These are phyloP conservation scores for Indri indri DNA, from an alignment of 2,113 vertebrate species.

Conservation along the genomic window DNA sequence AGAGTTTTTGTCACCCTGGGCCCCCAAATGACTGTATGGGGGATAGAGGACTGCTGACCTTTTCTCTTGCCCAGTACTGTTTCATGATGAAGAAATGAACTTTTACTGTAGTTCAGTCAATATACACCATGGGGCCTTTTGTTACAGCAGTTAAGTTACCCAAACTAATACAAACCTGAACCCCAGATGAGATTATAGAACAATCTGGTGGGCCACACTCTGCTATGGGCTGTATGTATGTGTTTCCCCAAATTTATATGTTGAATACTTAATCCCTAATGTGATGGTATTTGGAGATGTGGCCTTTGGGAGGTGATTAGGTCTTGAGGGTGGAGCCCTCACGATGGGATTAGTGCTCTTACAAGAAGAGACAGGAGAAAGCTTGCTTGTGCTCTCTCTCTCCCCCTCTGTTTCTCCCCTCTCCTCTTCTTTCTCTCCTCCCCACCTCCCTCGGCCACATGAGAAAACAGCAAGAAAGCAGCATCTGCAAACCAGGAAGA, in stretches of 20 bases:
- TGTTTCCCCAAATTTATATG: neutral
- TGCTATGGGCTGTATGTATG: neutral
- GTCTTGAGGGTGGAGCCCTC: neutral
- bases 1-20: neutral
- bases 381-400: neutral
- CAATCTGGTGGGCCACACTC: neutral
- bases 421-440: neutral
- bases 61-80: neutral
- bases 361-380: neutral
- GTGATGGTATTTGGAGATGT: neutral
- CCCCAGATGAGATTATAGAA: neutral
- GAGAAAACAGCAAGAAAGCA: neutral
- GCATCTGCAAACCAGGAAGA: neutral
- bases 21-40: neutral
- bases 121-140: neutral
- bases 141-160: neutral
- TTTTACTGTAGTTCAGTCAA: neutral
- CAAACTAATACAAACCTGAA: neutral
- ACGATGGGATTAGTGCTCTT: neutral
- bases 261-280: neutral
- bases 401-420: too few relatives aligned
- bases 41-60: neutral
- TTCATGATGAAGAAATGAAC: neutral
- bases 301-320: neutral
- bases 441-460: neutral